Percentiles rank a stretch among this genome's conserved stretches.
Conservation (phyloP, 2,888 invertebrate species). For the Ophonus ardosiacus region DNA sequence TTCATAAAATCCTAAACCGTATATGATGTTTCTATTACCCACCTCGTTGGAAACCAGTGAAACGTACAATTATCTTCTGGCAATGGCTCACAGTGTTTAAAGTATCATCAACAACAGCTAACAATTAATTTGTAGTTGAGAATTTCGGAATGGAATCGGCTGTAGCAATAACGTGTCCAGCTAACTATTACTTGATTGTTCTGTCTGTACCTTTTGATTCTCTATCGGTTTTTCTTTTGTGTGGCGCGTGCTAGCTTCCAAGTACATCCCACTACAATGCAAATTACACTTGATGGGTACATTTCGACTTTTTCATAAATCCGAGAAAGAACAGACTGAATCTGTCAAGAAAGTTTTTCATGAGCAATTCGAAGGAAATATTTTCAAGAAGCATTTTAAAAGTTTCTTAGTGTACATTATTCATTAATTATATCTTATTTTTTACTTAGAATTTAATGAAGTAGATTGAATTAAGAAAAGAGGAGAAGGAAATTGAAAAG, state of each 20-base stretch:
- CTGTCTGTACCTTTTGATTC: not conserved
- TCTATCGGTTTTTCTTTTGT: constrained; percentile 25
- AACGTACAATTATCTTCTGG: constrained; percentile 18
- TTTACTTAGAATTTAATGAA: constrained; percentile 6
- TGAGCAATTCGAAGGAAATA: constrained; percentile 9
- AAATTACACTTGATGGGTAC: constrained; percentile 31
- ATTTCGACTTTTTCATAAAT: constrained; percentile 34
- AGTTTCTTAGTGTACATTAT: not conserved
- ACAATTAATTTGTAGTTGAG: constrained; percentile 52
- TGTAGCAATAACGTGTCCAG: constrained; percentile 9
- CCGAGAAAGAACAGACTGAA: constrained; percentile 14
- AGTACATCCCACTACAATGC: constrained; percentile 10
- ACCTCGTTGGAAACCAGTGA: not conserved
- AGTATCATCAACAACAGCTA: constrained; percentile 43
- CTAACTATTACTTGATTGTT: constrained; percentile 27
- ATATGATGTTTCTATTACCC: not conserved
- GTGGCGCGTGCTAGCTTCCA: not conserved
- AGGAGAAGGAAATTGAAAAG: constrained; percentile 17
- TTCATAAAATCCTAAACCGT: too few species aligned
- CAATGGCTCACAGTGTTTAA: constrained; percentile 9
- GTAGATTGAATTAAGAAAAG: constrained; percentile 20
- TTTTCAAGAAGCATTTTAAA: not conserved
- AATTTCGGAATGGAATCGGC: constrained; percentile 39
- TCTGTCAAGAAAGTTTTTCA: constrained; percentile 28
- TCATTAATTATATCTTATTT: constrained; percentile 27